phyloP scores from a whole-genome alignment of 2,113 vertebrate genomes.

The Vanacampus margaritifer region DNA sequence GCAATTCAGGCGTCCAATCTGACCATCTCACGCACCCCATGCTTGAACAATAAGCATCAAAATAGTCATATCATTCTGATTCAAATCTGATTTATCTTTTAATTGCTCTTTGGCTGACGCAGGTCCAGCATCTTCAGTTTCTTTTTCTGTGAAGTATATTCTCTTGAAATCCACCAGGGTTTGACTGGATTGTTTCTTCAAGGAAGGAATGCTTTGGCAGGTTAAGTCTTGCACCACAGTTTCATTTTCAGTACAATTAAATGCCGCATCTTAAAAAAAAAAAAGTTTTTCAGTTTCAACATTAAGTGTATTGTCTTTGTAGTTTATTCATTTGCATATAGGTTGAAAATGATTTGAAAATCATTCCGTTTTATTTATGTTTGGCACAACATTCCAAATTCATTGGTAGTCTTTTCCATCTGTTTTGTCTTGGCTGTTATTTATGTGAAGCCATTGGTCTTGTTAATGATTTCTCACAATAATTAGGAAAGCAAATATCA shows the following conservation, averaged over 20 bases:
- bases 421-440: no score
- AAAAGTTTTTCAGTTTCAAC: no score
- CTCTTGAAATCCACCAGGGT: constrained; percentile 27
- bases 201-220: constrained; percentile 8
- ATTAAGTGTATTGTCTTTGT: no score
- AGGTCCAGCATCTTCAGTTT: neutral
- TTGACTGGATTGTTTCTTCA: constrained; percentile 5
- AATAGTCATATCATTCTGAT: neutral
- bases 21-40: neutral
- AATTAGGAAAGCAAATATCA: no score
- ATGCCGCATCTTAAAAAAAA: no score
- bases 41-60: neutral
- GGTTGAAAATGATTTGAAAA: no score
- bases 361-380: no score
- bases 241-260: constrained; percentile 1
- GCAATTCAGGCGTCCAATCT: neutral
- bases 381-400: no score
- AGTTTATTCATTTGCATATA: no score
- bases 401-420: no score
- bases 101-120: neutral
- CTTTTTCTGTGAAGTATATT: neutral
- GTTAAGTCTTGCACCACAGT: constrained; percentile 8
- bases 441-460: no score
- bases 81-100: neutral
- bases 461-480: no score